A percentile compares a stretch with the other conserved stretches of the same genome.
Conservation (phyloP, 2,113 vertebrate genomes). For the Sterrhoptilus dennistouni region DNA sequence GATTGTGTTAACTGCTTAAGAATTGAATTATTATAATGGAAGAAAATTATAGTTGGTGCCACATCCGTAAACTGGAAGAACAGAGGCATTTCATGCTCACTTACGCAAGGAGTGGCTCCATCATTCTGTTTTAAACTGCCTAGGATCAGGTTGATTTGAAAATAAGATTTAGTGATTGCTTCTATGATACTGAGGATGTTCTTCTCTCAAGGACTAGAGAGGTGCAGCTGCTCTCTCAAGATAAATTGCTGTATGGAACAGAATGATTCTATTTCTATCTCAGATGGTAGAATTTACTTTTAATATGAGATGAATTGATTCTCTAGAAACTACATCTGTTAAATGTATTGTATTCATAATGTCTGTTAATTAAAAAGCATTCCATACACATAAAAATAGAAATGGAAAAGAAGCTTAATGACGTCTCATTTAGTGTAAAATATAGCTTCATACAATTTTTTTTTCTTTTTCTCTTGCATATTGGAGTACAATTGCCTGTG, state of each 20-base stretch:
- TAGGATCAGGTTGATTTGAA: neutral
- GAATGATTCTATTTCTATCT: neutral
- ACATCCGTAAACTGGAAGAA: neutral
- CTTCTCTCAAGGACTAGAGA: neutral
- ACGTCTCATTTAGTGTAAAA: constrained; percentile 4
- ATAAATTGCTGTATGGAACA: neutral
- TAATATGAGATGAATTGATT: neutral
- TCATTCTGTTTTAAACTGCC: neutral
- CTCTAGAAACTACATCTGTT: neutral
- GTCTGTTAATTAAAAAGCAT: constrained; percentile 30
- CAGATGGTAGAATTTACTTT: constrained; percentile 5
- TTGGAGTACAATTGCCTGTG: neutral
- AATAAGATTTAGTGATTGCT: neutral
- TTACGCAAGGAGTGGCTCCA: neutral
- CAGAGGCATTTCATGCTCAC: neutral
- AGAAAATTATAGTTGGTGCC: neutral
- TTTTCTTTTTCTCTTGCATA: neutral
- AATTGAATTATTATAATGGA: neutral
- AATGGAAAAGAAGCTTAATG: neutral
- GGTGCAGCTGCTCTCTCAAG: neutral
- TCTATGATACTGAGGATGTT: neutral
- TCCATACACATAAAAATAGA: constrained; percentile 17
- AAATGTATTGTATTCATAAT: constrained; percentile 14
- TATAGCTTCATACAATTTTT: neutral
- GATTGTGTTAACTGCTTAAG: neutral